Percentiles rank a stretch among this genome's conserved stretches.
These are phyloP conservation scores for Oedothorax gibbosus DNA, from an alignment of 1,140 invertebrate species.

Conservation along the genomic window DNA sequence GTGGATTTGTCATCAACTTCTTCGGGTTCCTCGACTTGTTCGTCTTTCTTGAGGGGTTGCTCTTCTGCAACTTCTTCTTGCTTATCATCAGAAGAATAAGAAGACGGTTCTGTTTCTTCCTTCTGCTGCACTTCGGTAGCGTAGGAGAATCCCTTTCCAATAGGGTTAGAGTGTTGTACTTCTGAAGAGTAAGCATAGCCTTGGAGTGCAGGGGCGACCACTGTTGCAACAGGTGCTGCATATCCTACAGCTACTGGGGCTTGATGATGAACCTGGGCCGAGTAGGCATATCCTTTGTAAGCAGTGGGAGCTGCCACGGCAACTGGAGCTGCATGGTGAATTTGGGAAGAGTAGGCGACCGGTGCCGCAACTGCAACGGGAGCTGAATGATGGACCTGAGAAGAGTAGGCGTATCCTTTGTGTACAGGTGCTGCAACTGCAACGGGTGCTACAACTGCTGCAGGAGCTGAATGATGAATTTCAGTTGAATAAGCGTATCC, in stretches of 20 bases:
- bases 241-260: neutral
- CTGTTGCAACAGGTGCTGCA: neutral
- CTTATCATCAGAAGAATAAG: neutral
- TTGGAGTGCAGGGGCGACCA: constrained; percentile 10
- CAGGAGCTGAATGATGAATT: constrained; percentile 29
- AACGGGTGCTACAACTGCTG: neutral
- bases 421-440: constrained; percentile 17
- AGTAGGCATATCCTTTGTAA: constrained; percentile 21
- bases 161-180: constrained; percentile 36
- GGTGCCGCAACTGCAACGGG: constrained; percentile 3
- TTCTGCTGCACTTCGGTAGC: neutral
- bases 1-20: neutral
- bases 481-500: constrained; percentile 41
- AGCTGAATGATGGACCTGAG: constrained; percentile 38
- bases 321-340: constrained; percentile 23
- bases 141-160: constrained; percentile 35
- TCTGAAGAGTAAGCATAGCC: constrained; percentile 41
- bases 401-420: constrained; percentile 46
- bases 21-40: neutral
- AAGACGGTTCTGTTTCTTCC: constrained; percentile 10
- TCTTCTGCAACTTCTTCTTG: neutral
- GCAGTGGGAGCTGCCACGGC: neutral
- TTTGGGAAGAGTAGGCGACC: constrained; percentile 39
- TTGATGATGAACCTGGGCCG: neutral
- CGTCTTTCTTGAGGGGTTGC: neutral